Evolutionary conservation across 2,797 vertebrate genomes (phyloP).

Genomic region (Furcifer pardalis): DNA sequence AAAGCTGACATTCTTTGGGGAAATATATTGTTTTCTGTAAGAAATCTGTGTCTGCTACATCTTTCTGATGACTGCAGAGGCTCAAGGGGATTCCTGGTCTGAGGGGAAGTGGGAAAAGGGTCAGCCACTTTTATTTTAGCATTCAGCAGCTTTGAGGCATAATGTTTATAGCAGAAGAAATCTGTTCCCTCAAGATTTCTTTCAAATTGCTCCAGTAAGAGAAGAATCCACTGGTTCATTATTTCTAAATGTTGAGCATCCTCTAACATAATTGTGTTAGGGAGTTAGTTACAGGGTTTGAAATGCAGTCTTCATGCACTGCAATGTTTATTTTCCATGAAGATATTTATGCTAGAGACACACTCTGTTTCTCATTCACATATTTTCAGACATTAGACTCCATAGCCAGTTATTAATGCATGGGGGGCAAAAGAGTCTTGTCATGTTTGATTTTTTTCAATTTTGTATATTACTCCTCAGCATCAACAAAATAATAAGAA

Average conservation of each 20-base stretch:
- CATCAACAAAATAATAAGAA: background rate
- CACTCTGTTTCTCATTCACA: conserved; percentile 9
- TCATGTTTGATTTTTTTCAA: background rate
- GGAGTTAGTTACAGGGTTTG: conserved; percentile 24
- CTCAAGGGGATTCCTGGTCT: background rate
- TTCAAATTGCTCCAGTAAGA: conserved; percentile 48
- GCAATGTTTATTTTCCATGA: conserved; percentile 28
- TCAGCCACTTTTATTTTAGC: conserved; percentile 25
- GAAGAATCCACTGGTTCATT: conserved; percentile 54
- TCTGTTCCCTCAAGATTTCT: background rate
- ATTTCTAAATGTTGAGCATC: conserved; percentile 49
- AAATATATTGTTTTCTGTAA: conserved; percentile 24
- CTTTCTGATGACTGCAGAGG: background rate
- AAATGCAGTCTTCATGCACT: background rate
- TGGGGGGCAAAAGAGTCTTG: background rate
- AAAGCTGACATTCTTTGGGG: background rate
- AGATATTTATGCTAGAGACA: background rate
- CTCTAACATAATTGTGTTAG: conserved; percentile 39
- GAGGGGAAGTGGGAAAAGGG: conserved; percentile 4
- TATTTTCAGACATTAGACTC: conserved; percentile 29
- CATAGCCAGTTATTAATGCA: conserved; percentile 30
- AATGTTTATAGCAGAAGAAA: conserved; percentile 30
- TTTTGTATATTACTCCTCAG: background rate
- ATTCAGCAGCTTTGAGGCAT: conserved; percentile 26
- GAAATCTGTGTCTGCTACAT: conserved; percentile 13